Evolutionary conservation across 2,113 vertebrate species (phyloP), one percentile per base, ranked within the genome.

Genomic region (Boleophthalmus pectinirostris): DNA sequence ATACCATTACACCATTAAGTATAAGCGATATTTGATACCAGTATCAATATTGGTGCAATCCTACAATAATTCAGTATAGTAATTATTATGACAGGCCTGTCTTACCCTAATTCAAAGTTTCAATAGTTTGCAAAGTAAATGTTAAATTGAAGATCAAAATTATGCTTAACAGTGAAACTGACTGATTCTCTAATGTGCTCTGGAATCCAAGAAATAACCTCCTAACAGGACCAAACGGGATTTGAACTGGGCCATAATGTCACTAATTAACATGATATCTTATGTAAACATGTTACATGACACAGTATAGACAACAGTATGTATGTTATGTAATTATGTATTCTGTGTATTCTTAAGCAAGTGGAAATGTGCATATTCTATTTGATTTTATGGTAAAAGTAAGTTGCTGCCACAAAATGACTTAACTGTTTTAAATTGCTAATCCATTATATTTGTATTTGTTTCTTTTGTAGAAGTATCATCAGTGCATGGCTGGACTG

Each of bases 401-500:
- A 43, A 43, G 38, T 10, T n/a, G n/a, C 18, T n/a, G 9, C 15
- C 15, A 51, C 49, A 51, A 51, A 51, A 51, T 15, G 2, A 51
- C 18, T 51, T 0, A 54, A 5, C n/a, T 21, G 6, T 54, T 21
- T 47, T 47, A 14, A 47, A 47, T 16, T 16, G 18, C 13, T 25
- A 25, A 25, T 24, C n/a, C n/a, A 18, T 1, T 74, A 45, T 69
- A 45, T 69, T 70, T 9, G 49, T 75, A 16, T 1, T n/a, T 68
- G 56, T 68, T 91, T 91, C 87, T 25, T 58, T 58, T 54, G 20
- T 15, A 99, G 97, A 98, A 95, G 94, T 97, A 96, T 82, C 96
- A 96, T 85, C 95, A 95, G 82, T 98, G 95, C 87, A 97, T 98
- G 96, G 96, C 97, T 87, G 96, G 95, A 84, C 95, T 98, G 73